Conservation (phyloP, 2,888 invertebrate genomes). For the Labia minor region DNA sequence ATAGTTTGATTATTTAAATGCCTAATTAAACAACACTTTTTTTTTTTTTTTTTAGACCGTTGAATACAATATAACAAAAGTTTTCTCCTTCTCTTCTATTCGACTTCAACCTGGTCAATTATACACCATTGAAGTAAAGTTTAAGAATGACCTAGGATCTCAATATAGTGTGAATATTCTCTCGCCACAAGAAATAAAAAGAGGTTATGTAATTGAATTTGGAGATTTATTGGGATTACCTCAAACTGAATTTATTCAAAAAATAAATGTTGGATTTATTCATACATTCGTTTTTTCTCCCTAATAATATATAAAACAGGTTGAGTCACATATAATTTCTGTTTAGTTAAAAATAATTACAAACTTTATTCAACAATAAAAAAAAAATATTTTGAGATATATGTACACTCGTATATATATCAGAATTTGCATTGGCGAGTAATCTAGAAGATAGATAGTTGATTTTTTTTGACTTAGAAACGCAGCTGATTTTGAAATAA, state of each 20-base stretch:
- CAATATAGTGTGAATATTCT: constrained; percentile 24
- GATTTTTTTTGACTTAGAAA: too few species aligned
- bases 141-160: not conserved
- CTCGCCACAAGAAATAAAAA: constrained; percentile 21
- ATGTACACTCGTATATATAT: too few species aligned
- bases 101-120: constrained; percentile 19
- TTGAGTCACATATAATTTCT: too few species aligned
- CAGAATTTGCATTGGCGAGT: too few species aligned
- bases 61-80: constrained; percentile 23
- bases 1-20: not conserved
- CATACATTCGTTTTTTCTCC: constrained; percentile 23
- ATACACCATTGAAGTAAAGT: constrained; percentile 23
- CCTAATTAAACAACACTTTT: not conserved
- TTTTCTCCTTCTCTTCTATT: constrained; percentile 20
- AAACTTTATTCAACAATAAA: too few species aligned
- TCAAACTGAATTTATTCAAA: constrained; percentile 22
- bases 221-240: constrained; percentile 19
- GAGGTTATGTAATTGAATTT: constrained; percentile 23
- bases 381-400: too few species aligned
- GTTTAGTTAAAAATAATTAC: too few species aligned
- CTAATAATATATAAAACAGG: too few species aligned
- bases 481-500: too few species aligned
- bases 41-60: constrained; percentile 14
- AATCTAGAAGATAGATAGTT: too few species aligned
- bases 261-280: constrained; percentile 24